Percentiles rank a stretch among this genome's conserved stretches.
Evolutionary conservation across 2,888 invertebrate species (phyloP).

Genomic region (Cheilosia urbana): DNA sequence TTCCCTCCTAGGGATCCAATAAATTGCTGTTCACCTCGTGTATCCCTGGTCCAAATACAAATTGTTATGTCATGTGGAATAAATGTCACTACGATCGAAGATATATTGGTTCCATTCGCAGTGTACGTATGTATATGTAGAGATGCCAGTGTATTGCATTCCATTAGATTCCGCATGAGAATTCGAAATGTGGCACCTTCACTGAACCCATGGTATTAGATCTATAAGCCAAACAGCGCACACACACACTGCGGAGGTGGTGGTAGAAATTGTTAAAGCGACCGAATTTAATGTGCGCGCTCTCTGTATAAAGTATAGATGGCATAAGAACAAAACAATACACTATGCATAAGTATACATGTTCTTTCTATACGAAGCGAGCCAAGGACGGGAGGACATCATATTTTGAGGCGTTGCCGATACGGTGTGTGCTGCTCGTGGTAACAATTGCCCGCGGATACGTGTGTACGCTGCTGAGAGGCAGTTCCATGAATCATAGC

Average conservation of each 20-base stretch:
- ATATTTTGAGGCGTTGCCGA: slow-evolving; percentile 33
- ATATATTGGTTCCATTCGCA: slow-evolving; percentile 53
- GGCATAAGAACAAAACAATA: slow-evolving; percentile 20
- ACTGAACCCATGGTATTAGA: neutral
- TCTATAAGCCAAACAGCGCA: neutral
- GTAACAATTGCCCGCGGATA: slow-evolving; percentile 9
- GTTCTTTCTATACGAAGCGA: neutral
- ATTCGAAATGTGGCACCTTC: slow-evolving; percentile 51
- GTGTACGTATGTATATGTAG: no score
- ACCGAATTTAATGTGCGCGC: slow-evolving; percentile 41
- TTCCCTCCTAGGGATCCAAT: slow-evolving; percentile 22
- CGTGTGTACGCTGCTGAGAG: slow-evolving; percentile 7
- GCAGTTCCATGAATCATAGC: slow-evolving; percentile 64
- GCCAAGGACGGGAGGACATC: slow-evolving; percentile 13
- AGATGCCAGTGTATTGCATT: slow-evolving; percentile 59
- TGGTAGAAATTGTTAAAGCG: slow-evolving; percentile 36
- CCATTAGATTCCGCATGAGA: slow-evolving; percentile 51
- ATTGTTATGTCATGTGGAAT: slow-evolving; percentile 70
- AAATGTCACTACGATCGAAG: slow-evolving; percentile 69
- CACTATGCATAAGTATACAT: neutral
- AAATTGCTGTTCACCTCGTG: slow-evolving; percentile 42
- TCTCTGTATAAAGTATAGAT: neutral
- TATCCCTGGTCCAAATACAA: slow-evolving; percentile 50
- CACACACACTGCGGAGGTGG: slow-evolving; percentile 11
- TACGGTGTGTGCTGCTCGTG: neutral